These are phyloP conservation scores for Malthinus flaveolus DNA, from an alignment of 2,888 invertebrate genomes.

Conservation along the genomic window DNA sequence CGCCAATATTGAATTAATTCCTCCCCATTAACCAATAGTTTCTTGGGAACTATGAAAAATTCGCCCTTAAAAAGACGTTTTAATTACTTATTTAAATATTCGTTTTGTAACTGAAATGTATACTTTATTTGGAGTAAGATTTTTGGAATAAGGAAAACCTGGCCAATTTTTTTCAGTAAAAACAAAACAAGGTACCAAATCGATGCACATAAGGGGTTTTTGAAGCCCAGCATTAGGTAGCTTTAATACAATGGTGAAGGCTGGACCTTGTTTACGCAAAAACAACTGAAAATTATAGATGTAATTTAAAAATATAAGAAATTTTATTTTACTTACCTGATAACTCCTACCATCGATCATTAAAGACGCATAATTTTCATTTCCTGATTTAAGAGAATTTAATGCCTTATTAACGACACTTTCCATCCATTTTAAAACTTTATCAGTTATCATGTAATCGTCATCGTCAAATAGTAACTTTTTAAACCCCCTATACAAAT, in stretches of 20 bases:
- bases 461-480: neutral
- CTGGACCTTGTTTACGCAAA: conserved; percentile 53
- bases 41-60: conserved; percentile 49
- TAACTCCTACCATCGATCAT: conserved; percentile 2
- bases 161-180: conserved; percentile 44
- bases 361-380: neutral
- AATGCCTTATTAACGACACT: conserved; percentile 55
- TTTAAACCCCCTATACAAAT: neutral
- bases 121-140: conserved; percentile 36
- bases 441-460: conserved; percentile 51
- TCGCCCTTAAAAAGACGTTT: conserved; percentile 32
- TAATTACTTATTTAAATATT: neutral
- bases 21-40: conserved; percentile 27
- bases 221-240: conserved; percentile 12
- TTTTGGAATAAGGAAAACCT: neutral
- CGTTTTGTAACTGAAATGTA: conserved; percentile 15
- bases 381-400: conserved; percentile 44
- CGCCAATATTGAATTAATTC: conserved; percentile 42
- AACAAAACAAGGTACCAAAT: conserved; percentile 49
- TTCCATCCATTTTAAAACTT: conserved; percentile 61
- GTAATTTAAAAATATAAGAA: neutral
- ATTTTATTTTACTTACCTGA: conserved; percentile 15
- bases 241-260: conserved; percentile 58
- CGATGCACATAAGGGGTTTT: conserved; percentile 54
- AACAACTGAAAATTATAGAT: neutral